A percentile compares a stretch with the other conserved stretches of the same genome.
phyloP scores from a whole-genome alignment of 1,140 invertebrate genomes.

The Drosophila truncata region DNA sequence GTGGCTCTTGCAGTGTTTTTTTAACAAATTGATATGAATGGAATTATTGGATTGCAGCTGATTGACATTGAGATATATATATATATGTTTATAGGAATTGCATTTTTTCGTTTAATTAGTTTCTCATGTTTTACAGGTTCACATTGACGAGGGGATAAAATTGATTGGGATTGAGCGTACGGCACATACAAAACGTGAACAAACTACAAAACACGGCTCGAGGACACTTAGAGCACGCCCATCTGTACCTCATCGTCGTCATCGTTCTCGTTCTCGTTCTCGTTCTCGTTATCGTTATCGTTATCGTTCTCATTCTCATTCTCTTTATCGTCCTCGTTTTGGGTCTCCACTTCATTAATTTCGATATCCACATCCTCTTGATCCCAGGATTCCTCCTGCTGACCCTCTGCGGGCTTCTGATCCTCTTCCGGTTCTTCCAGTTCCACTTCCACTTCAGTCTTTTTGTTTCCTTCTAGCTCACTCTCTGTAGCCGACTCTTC shows the following conservation, averaged over 20 bases:
- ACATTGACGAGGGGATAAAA: constrained; percentile 39
- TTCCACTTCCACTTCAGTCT: constrained; percentile 32
- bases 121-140: constrained; percentile 38
- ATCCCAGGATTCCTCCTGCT: constrained; percentile 1
- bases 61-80: constrained; percentile 24
- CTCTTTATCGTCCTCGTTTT: constrained; percentile 8
- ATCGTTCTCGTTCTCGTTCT: constrained; percentile 66
- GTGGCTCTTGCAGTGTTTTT: constrained; percentile 49
- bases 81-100: constrained; percentile 7
- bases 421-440: constrained; percentile 16
- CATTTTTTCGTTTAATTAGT: constrained; percentile 14
- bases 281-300: constrained; percentile 7
- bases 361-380: constrained; percentile 8
- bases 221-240: constrained; percentile 76
- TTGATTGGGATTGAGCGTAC: constrained; percentile 44
- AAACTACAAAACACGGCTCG: constrained; percentile 42
- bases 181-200: constrained; percentile 53
- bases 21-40: constrained; percentile 43
- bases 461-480: constrained; percentile 34
- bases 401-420: neutral
- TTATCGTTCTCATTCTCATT: neutral
- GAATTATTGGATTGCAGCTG: constrained; percentile 19
- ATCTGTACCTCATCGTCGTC: constrained; percentile 84
- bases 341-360: constrained; percentile 1
- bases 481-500: constrained; percentile 15